Conservation (phyloP, 2,888 invertebrate species). For the Agelastica alni region DNA sequence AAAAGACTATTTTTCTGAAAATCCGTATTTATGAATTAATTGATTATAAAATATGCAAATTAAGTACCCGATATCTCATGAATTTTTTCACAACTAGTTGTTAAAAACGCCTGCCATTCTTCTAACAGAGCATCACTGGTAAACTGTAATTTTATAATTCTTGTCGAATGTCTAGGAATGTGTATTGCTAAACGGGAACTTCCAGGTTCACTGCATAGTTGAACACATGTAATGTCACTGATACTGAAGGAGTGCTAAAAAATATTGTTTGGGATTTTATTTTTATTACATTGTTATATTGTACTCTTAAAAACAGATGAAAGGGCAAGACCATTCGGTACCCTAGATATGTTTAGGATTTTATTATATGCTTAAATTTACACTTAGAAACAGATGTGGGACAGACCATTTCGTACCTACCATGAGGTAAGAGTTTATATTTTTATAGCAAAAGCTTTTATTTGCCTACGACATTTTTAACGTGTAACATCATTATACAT, state of each 20-base stretch:
- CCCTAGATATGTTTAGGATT: too few relatives aligned
- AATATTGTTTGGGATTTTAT: too few relatives aligned
- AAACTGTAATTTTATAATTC: constrained; percentile 75
- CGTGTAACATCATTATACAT: too few relatives aligned
- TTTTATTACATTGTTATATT: too few relatives aligned
- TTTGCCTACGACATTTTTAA: too few relatives aligned
- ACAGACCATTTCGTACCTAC: too few relatives aligned
- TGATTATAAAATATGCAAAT: neutral
- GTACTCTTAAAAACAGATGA: too few relatives aligned
- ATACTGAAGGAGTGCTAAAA: constrained; percentile 70
- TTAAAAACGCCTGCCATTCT: constrained; percentile 85
- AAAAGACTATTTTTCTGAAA: neutral
- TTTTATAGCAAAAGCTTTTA: too few relatives aligned
- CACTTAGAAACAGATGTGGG: too few relatives aligned
- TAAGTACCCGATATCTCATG: constrained; percentile 45
- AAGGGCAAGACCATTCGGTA: too few relatives aligned
- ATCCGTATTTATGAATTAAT: neutral
- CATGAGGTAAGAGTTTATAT: too few relatives aligned
- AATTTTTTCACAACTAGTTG: constrained; percentile 60
- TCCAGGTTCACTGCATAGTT: constrained; percentile 79
- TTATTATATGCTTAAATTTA: too few relatives aligned
- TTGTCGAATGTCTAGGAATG: constrained; percentile 66
- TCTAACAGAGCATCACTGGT: constrained; percentile 83
- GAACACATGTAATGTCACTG: constrained; percentile 76
- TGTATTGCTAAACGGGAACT: constrained; percentile 76